Conservation (phyloP, 2,797 vertebrate species). For the Liparis tanakae region DNA sequence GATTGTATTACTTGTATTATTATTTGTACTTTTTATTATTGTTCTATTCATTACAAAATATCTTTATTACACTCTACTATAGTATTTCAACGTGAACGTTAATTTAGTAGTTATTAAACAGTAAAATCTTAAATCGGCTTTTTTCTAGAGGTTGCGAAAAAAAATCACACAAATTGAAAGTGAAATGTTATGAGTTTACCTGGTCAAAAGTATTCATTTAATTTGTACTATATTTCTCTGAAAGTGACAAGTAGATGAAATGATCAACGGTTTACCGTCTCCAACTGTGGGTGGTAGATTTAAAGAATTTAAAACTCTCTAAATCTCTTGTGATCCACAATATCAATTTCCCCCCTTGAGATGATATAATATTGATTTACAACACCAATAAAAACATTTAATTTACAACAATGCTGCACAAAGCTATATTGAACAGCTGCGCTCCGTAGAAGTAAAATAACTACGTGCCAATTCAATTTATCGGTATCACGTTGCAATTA, state of each 20-base stretch:
- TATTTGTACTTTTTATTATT: neutral
- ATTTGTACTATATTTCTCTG: neutral
- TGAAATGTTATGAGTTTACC: neutral
- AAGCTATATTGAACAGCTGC: slow-evolving; percentile 8
- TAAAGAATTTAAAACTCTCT: neutral
- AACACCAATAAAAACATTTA: neutral
- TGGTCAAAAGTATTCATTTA: neutral
- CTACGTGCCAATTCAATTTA: slow-evolving; percentile 19
- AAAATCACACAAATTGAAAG: neutral
- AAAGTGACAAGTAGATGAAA: neutral
- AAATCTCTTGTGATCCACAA: neutral
- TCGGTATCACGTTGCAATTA: neutral
- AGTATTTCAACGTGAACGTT: neutral
- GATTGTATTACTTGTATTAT: neutral
- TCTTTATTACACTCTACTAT: neutral
- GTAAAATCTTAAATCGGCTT: neutral
- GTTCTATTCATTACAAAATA: neutral
- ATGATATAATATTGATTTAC: neutral
- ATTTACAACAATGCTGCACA: neutral
- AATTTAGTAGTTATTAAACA: neutral
- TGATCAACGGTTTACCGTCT: neutral
- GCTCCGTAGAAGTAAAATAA: slow-evolving; percentile 24
- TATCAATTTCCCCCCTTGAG: neutral
- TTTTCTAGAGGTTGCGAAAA: neutral
- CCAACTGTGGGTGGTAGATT: neutral